Conservation (phyloP, 1,140 invertebrate species). For the Lordiphosa stackelbergi region DNA sequence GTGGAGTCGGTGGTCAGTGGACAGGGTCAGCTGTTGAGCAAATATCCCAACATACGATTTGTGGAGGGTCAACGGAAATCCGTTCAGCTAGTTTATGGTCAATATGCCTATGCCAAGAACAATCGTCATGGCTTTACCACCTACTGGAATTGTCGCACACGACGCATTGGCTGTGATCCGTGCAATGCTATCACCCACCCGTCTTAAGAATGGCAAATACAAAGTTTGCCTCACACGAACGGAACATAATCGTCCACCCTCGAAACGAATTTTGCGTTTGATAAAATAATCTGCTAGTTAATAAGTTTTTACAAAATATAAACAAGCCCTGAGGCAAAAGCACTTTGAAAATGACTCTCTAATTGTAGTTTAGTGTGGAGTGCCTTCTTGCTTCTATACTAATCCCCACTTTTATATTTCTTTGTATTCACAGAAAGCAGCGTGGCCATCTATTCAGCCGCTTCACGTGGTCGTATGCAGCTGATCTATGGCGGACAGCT, state of each 20-base stretch:
- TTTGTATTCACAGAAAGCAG: constrained; percentile 48
- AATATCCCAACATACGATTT: constrained; percentile 25
- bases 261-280: constrained; percentile 28
- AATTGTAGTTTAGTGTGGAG: constrained; percentile 22
- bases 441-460: constrained; percentile 70
- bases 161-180: constrained; percentile 25
- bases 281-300: constrained; percentile 17
- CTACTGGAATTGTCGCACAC: constrained; percentile 71
- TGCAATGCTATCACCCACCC: constrained; percentile 57
- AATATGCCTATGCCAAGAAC: constrained; percentile 61
- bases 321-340: constrained; percentile 11
- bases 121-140: constrained; percentile 45
- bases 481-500: constrained; percentile 74
- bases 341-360: constrained; percentile 31
- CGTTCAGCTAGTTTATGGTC: constrained; percentile 40
- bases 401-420: constrained; percentile 13
- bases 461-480: constrained; percentile 71
- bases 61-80: constrained; percentile 64
- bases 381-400: background rate
- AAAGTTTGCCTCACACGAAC: constrained; percentile 55
- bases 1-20: constrained; percentile 20
- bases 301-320: constrained; percentile 18
- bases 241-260: constrained; percentile 61
- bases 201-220: constrained; percentile 45
- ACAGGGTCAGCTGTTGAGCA: constrained; percentile 4